A percentile compares a stretch with the other conserved stretches of the same genome.
Evolutionary conservation across 2,113 vertebrate genomes (phyloP).

Genomic region (Cephalophus harveyi): DNA sequence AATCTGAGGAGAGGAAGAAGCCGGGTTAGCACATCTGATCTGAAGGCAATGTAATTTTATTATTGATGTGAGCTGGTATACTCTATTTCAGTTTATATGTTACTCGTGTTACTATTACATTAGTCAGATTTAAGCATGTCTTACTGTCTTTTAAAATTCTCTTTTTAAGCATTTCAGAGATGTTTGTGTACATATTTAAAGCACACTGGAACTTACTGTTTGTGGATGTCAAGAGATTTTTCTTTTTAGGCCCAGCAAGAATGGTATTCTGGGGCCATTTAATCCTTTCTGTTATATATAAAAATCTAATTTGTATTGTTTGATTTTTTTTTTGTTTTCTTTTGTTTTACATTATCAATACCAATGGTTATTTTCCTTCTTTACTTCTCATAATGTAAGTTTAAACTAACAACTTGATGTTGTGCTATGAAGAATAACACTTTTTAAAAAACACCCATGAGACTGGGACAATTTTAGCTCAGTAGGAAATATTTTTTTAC

Average conservation of each 20-base stretch:
- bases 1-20: neutral
- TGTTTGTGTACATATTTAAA: neutral
- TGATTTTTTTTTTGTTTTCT: neutral
- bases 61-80: neutral
- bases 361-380: neutral
- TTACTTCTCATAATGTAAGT: neutral
- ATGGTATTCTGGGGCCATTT: neutral
- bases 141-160: neutral
- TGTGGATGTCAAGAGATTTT: neutral
- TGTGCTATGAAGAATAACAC: conserved; percentile 24
- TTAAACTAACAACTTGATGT: conserved; percentile 43
- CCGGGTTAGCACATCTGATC: neutral
- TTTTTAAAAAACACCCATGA: neutral
- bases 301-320: conserved; percentile 6
- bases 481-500: conserved; percentile 55
- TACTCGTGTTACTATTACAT: neutral
- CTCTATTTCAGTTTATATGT: neutral
- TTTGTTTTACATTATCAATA: neutral
- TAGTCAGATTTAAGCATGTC: neutral
- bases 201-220: neutral
- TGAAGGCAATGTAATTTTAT: neutral
- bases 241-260: neutral
- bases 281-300: neutral
- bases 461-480: conserved; percentile 24
- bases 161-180: neutral